Percentiles rank a stretch among this genome's conserved stretches.
Conservation (phyloP, 2,113 vertebrate species). For the Dunckerocampus dactyliophorus region DNA sequence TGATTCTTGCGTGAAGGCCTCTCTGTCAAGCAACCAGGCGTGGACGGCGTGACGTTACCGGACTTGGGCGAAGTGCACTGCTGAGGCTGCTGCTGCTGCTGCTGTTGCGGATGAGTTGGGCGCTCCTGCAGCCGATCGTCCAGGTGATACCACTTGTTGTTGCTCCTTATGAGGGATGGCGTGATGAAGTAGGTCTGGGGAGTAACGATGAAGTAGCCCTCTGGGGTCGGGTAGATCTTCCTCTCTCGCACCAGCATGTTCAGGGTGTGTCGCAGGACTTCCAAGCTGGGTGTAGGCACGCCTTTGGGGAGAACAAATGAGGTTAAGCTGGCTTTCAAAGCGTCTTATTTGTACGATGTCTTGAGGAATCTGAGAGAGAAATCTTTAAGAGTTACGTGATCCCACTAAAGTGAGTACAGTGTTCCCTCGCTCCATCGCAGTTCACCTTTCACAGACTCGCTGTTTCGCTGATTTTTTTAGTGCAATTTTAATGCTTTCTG, state of each 20-base stretch:
- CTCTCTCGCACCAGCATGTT: constrained; percentile 97
- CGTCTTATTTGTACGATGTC: background rate
- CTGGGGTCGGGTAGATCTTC: constrained; percentile 97
- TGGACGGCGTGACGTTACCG: constrained; percentile 85
- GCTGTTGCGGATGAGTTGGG: constrained; percentile 76
- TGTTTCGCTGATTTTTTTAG: no score
- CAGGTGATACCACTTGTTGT: constrained; percentile 92
- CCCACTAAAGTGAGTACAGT: no score
- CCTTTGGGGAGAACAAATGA: constrained; percentile 67
- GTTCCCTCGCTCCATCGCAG: no score
- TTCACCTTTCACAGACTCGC: no score
- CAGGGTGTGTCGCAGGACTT: constrained; percentile 94
- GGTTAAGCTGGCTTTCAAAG: background rate
- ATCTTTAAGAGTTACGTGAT: no score
- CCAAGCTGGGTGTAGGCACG: constrained; percentile 95
- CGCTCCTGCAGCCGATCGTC: constrained; percentile 92
- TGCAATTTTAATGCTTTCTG: no score
- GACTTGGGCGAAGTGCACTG: constrained; percentile 93
- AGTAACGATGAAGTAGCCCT: constrained; percentile 98
- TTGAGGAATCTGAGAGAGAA: no score
- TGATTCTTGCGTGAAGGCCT: constrained; percentile 91
- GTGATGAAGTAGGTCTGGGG: constrained; percentile 99
- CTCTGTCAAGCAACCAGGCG: constrained; percentile 88
- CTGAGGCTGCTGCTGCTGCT: constrained; percentile 72
- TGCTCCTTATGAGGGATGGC: constrained; percentile 89